These are phyloP conservation scores for Neoascia interrupta DNA, from an alignment of 2,888 invertebrate genomes.

Conservation along the genomic window DNA sequence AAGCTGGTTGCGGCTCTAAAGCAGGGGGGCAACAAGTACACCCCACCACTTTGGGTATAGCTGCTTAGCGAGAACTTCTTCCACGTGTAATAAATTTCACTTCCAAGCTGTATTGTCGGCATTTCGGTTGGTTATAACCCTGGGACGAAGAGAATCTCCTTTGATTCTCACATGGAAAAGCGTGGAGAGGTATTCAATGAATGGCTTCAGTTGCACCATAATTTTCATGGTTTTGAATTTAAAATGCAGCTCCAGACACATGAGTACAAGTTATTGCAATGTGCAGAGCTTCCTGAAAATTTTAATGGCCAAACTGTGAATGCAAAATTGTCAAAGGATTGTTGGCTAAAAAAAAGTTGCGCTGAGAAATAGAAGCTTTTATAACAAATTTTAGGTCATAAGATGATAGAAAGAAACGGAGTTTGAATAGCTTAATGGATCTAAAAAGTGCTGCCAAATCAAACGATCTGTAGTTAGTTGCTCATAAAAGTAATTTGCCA, in stretches of 20 bases:
- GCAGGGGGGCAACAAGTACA: not conserved
- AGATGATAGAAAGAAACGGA: too few relatives aligned
- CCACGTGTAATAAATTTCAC: constrained; percentile 63
- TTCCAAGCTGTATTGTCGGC: constrained; percentile 62
- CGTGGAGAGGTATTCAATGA: constrained; percentile 68
- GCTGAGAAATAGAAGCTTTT: too few relatives aligned
- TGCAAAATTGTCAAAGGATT: too few relatives aligned
- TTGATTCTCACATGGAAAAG: constrained; percentile 46
- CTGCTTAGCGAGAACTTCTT: constrained; percentile 51
- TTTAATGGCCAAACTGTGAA: constrained; percentile 64
- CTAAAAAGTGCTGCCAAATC: too few relatives aligned
- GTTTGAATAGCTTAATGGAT: too few relatives aligned
- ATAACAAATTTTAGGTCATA: too few relatives aligned
- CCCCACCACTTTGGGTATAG: too few relatives aligned
- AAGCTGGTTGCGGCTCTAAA: constrained; percentile 34
- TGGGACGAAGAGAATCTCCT: constrained; percentile 39
- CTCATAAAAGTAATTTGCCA: too few relatives aligned
- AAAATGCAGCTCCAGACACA: constrained; percentile 56
- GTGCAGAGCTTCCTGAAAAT: constrained; percentile 65
- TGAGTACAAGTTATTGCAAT: constrained; percentile 60
- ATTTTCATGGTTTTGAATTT: constrained; percentile 67
- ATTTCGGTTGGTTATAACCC: constrained; percentile 42
- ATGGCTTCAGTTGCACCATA: constrained; percentile 68
- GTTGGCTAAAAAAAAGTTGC: too few relatives aligned
- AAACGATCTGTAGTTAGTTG: too few relatives aligned